phyloP scores from a whole-genome alignment of 2,888 invertebrate genomes.

The Elysia crispata region DNA sequence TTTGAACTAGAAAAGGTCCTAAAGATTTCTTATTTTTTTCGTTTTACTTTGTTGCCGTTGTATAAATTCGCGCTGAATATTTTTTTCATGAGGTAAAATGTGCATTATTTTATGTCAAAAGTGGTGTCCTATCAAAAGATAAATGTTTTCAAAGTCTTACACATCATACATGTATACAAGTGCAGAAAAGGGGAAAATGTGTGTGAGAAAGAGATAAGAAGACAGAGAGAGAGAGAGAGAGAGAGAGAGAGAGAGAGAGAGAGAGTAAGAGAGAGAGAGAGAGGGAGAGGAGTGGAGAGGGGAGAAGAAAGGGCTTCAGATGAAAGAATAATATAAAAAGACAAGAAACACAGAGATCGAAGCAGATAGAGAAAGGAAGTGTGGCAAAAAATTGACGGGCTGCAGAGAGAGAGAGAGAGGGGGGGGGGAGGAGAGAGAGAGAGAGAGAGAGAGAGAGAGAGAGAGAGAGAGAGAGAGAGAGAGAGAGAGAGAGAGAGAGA shows the following conservation, averaged over 20 bases:
- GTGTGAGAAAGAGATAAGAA: neutral
- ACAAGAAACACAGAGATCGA: conserved; percentile 6
- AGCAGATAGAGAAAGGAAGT: neutral
- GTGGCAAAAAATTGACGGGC: too few species aligned
- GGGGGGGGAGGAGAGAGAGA: neutral
- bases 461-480: conserved; percentile 6
- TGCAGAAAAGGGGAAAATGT: neutral
- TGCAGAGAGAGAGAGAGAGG: too few species aligned
- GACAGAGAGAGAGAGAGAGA: neutral
- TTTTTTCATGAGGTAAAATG: too few species aligned
- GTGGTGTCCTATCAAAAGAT: too few species aligned
- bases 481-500: conserved; percentile 33
- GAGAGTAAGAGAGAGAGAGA: conserved; percentile 22
- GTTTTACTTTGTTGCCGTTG: too few species aligned
- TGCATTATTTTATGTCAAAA: too few species aligned
- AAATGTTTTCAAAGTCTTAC: too few species aligned
- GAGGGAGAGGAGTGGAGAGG: conserved; percentile 17
- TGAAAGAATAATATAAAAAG: neutral
- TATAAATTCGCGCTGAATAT: too few species aligned
- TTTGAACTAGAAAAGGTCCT: too few species aligned
- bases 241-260: conserved; percentile 20
- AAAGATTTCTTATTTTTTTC: too few species aligned
- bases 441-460: too few species aligned
- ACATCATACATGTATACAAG: neutral
- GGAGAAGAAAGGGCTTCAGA: neutral